Evolutionary conservation across 64 coral and sea anemone genomes (phyloP).

Genomic region (Montipora sp.): DNA sequence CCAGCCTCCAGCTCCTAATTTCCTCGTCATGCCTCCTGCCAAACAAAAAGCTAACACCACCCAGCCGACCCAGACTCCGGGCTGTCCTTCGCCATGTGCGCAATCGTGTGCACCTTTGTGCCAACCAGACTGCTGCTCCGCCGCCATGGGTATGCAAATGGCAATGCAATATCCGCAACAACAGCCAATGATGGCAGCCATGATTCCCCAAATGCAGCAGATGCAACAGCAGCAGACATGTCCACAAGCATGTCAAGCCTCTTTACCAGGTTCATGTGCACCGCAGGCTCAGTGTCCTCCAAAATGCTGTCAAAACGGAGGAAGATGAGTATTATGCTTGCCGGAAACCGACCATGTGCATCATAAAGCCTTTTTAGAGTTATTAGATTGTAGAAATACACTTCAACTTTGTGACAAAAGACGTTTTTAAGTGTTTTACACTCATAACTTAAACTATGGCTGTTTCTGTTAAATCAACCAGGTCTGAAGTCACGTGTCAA

Average conservation of each 20-base stretch:
- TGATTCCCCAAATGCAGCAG: slow-evolving; percentile 20
- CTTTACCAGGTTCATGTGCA: slow-evolving; percentile 28
- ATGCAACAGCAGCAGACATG: slow-evolving; percentile 42
- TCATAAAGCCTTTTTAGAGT: neutral
- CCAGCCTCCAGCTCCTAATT: slow-evolving; percentile 33
- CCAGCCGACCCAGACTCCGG: slow-evolving; percentile 38
- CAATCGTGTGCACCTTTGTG: slow-evolving; percentile 61
- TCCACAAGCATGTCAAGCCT: slow-evolving; percentile 29
- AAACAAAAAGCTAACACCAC: slow-evolving; percentile 39
- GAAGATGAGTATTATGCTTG: neutral
- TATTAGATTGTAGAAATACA: neutral
- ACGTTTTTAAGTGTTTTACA: too few relatives aligned
- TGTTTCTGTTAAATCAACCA: too few relatives aligned
- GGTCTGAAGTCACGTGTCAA: too few relatives aligned
- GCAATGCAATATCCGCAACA: slow-evolving; percentile 16
- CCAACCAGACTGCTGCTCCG: slow-evolving; percentile 54
- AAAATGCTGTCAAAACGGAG: slow-evolving; percentile 12
- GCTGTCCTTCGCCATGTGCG: slow-evolving; percentile 63
- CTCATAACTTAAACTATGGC: too few relatives aligned
- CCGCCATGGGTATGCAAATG: slow-evolving; percentile 44
- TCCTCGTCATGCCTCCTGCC: slow-evolving; percentile 32
- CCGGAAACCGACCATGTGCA: neutral
- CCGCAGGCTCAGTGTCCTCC: slow-evolving; percentile 40
- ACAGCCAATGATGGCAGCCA: slow-evolving; percentile 39
- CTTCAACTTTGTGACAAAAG: neutral